These are phyloP conservation scores for Odontocerum albicorne DNA, from an alignment of 2,888 invertebrate genomes.

Conservation along the genomic window DNA sequence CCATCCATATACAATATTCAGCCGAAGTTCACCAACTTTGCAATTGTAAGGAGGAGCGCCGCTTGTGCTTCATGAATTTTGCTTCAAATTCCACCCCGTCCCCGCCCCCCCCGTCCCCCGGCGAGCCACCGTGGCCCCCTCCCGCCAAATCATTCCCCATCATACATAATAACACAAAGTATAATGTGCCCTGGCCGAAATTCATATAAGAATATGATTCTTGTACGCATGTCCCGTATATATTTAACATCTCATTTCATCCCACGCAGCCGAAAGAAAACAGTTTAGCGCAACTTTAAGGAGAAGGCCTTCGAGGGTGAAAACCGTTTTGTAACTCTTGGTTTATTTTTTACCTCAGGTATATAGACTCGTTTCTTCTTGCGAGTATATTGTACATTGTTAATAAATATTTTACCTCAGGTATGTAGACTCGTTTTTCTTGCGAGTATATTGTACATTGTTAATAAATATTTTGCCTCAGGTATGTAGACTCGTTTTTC, in stretches of 20 bases:
- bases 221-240: constrained; percentile 40
- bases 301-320: constrained; percentile 3
- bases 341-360: too few relatives aligned
- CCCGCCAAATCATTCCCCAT: constrained; percentile 49
- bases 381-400: too few relatives aligned
- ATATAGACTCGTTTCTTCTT: too few relatives aligned
- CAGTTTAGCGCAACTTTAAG: constrained; percentile 19
- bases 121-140: constrained; percentile 38
- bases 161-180: constrained; percentile 56
- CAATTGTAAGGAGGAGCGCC: constrained; percentile 56
- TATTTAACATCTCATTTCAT: constrained; percentile 33
- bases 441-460: too few relatives aligned
- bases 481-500: too few relatives aligned
- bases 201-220: constrained; percentile 48
- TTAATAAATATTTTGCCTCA: too few relatives aligned
- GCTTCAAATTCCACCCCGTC: constrained; percentile 54
- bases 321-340: too few relatives aligned
- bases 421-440: too few relatives aligned
- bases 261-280: constrained; percentile 18
- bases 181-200: constrained; percentile 48
- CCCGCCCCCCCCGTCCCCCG: constrained; percentile 38
- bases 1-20: constrained; percentile 37
- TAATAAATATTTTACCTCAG: too few relatives aligned
- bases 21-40: constrained; percentile 49
- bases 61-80: constrained; percentile 38